Conservation (phyloP, 2,797 vertebrate genomes). For the Myotis myotis region DNA sequence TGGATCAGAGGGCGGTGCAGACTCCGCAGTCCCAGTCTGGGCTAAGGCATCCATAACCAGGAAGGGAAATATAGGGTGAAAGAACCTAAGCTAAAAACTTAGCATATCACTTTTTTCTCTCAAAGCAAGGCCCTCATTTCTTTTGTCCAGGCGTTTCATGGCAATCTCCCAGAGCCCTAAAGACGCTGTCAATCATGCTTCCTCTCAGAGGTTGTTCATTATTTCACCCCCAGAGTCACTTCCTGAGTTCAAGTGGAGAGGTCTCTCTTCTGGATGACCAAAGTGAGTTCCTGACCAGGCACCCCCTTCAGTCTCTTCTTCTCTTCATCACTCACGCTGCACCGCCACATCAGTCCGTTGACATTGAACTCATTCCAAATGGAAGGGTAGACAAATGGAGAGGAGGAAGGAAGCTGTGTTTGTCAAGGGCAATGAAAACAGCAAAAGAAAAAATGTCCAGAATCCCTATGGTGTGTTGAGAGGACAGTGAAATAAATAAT, state of each 20-base stretch:
- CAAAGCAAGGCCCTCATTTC: background rate
- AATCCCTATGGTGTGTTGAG: background rate
- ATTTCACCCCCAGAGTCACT: background rate
- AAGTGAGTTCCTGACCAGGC: background rate
- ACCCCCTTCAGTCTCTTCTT: background rate
- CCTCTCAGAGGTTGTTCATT: background rate
- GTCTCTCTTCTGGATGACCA: background rate
- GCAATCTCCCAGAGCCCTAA: background rate
- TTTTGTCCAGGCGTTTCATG: background rate
- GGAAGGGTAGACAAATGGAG: background rate
- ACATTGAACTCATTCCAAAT: background rate
- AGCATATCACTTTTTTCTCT: background rate
- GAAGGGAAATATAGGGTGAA: background rate
- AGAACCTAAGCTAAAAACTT: background rate
- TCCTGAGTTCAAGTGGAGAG: background rate
- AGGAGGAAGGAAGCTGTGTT: background rate
- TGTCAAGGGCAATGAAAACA: background rate
- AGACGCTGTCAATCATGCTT: background rate
- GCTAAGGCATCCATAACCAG: background rate
- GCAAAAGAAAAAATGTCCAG: background rate
- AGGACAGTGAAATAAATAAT: background rate
- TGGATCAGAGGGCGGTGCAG: accelerated
- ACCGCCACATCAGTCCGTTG: background rate
- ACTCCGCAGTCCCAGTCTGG: background rate
- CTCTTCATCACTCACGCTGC: background rate